Conservation (phyloP, 2,888 invertebrate genomes). For the Amiota communis region DNA sequence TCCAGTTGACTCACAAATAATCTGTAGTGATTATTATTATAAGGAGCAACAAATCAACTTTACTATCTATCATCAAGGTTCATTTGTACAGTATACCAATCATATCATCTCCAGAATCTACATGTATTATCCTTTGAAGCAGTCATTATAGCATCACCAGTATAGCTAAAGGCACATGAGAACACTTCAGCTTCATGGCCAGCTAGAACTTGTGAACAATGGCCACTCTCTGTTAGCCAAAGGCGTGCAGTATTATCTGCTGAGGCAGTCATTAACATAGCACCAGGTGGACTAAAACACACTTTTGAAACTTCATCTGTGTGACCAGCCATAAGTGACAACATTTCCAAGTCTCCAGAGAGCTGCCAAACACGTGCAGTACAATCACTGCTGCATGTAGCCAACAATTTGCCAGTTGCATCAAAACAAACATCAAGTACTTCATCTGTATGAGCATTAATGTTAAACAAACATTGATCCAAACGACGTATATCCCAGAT, state of each 20-base stretch:
- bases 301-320: conserved; percentile 82
- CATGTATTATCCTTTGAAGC: conserved; percentile 89
- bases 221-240: conserved; percentile 79
- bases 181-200: conserved; percentile 88
- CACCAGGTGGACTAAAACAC: conserved; percentile 86
- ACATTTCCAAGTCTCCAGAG: conserved; percentile 75
- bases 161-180: conserved; percentile 86
- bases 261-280: conserved; percentile 83
- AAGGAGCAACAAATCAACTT: background rate
- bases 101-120: conserved; percentile 85
- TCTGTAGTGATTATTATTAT: background rate
- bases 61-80: conserved; percentile 43
- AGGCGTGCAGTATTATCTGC: conserved; percentile 83
- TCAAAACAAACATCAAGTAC: conserved; percentile 86
- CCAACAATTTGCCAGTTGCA: conserved; percentile 81
- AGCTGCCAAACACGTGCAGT: conserved; percentile 83
- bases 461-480: conserved; percentile 75
- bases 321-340: conserved; percentile 79
- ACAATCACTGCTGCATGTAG: conserved; percentile 84
- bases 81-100: conserved; percentile 76
- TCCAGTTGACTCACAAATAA: background rate
- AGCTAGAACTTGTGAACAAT: conserved; percentile 81
- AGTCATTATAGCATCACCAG: conserved; percentile 84
- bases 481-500: conserved; percentile 80
- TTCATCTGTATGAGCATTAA: conserved; percentile 79